phyloP scores from a whole-genome alignment of 2,113 vertebrate genomes.

The Catagonus wagneri region DNA sequence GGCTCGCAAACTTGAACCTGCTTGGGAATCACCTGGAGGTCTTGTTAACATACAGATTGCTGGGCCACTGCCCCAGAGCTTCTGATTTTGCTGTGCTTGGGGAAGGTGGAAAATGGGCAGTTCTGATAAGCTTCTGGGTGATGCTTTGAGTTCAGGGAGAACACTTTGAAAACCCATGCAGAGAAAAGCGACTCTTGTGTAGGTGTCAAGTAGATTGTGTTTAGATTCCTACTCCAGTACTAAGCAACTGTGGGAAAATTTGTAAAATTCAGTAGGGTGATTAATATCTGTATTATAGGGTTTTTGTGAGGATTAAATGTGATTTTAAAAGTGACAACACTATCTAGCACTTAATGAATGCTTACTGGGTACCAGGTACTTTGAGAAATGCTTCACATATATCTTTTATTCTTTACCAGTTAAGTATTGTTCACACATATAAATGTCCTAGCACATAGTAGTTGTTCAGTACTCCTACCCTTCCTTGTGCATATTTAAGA shows the following conservation, averaged over 20 bases:
- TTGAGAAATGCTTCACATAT: not conserved
- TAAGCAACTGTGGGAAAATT: not conserved
- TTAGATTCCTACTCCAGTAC: not conserved
- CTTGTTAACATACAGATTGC: not conserved
- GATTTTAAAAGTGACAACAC: not conserved
- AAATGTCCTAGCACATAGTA: not conserved
- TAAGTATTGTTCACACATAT: not conserved
- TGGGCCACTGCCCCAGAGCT: not conserved
- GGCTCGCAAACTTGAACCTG: not conserved
- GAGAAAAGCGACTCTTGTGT: not conserved
- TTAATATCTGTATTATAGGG: not conserved
- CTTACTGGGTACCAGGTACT: not conserved
- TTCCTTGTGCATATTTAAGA: not conserved
- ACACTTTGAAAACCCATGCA: fast-evolving
- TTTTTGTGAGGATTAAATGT: not conserved
- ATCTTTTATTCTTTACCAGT: not conserved
- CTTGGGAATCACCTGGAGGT: not conserved
- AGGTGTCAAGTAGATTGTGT: not conserved
- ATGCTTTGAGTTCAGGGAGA: not conserved
- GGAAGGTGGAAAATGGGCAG: not conserved
- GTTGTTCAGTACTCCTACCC: not conserved
- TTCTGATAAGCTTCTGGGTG: not conserved
- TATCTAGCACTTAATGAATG: not conserved
- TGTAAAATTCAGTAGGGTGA: not conserved
- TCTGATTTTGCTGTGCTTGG: not conserved